phyloP scores from a whole-genome alignment of 2,797 vertebrate genomes.

The Emydoidea blandingii region DNA sequence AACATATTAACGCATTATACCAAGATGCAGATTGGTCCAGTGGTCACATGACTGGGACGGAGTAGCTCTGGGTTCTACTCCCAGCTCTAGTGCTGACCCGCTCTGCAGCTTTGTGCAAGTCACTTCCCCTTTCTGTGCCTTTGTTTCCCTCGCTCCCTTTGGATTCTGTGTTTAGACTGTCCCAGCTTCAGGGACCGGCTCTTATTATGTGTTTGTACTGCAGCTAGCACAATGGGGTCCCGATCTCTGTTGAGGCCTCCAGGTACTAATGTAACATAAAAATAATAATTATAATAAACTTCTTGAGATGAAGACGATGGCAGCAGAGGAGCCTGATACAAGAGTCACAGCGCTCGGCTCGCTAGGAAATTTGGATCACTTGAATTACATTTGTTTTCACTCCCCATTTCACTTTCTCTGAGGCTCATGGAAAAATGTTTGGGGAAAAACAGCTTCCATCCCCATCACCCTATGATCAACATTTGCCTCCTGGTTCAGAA shows the following conservation, averaged over 20 bases:
- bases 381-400: background rate
- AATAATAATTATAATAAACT: background rate
- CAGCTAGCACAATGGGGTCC: background rate
- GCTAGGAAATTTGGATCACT: background rate
- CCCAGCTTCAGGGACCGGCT: background rate
- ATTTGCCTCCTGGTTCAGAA: background rate
- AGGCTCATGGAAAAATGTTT: background rate
- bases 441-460: background rate
- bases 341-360: background rate
- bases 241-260: background rate
- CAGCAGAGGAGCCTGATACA: background rate
- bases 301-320: background rate
- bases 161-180: background rate
- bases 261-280: background rate
- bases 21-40: background rate
- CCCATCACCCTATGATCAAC: background rate
- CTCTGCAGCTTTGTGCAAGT: background rate
- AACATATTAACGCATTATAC: accelerated
- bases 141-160: background rate
- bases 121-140: background rate
- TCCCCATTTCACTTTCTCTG: background rate
- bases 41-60: background rate
- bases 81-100: background rate
- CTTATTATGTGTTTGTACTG: background rate
- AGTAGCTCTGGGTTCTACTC: background rate